A percentile compares a stretch with the other conserved stretches of the same genome.
phyloP scores from a whole-genome alignment of 1,140 invertebrate genomes.

The Tetramorium alpestre region DNA sequence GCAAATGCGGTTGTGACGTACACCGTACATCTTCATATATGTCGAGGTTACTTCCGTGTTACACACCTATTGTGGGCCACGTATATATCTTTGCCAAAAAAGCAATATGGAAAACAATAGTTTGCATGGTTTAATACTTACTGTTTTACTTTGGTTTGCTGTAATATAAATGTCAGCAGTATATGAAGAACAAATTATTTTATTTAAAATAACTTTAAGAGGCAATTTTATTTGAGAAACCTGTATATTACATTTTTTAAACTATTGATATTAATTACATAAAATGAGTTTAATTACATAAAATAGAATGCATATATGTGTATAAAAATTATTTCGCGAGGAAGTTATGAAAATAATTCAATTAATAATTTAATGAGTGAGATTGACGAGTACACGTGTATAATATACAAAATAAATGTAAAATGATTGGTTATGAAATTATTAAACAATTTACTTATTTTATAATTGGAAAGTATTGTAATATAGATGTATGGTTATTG shows the following conservation, averaged over 20 bases:
- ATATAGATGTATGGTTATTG: background rate
- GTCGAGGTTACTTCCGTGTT: conserved; percentile 27
- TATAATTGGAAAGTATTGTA: background rate
- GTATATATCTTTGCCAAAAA: background rate
- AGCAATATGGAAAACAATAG: background rate
- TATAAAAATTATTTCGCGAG: background rate
- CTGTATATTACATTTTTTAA: background rate
- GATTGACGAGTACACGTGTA: background rate
- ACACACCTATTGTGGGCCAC: background rate
- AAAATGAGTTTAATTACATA: background rate
- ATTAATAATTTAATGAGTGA: background rate
- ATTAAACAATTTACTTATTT: background rate
- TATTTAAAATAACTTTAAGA: background rate
- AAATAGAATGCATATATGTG: background rate
- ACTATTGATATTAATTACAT: background rate
- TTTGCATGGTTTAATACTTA: background rate
- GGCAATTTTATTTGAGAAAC: background rate
- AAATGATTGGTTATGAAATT: background rate
- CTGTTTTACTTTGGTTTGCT: background rate
- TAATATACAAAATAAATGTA: background rate
- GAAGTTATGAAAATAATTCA: background rate
- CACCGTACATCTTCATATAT: conserved; percentile 42
- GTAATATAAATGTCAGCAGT: background rate
- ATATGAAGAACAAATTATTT: background rate
- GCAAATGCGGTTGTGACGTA: conserved; percentile 53